phyloP scores from a whole-genome alignment of 2,797 vertebrate genomes.

The Danio aesculapii region DNA sequence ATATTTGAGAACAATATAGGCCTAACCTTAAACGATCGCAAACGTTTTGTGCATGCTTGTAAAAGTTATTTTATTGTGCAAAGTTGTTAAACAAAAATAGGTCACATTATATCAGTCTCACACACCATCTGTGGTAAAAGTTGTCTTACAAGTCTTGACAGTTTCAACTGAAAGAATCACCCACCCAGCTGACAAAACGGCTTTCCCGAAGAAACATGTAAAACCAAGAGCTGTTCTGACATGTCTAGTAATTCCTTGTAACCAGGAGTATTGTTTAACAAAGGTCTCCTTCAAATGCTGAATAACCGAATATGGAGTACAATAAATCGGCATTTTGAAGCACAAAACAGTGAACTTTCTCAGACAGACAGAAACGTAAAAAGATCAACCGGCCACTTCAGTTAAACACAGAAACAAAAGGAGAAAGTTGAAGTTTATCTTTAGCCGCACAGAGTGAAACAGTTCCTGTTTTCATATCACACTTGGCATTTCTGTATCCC shows the following conservation, averaged over 20 bases:
- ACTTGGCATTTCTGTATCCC: constrained; percentile 23
- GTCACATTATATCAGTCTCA: not conserved
- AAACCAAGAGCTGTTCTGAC: constrained; percentile 37
- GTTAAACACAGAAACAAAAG: not conserved
- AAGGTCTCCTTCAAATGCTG: not conserved
- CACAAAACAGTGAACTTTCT: constrained; percentile 4
- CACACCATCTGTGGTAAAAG: not conserved
- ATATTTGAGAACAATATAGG: too few relatives aligned
- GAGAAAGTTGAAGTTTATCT: constrained; percentile 22
- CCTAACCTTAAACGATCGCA: too few relatives aligned
- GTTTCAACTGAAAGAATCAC: constrained; percentile 12
- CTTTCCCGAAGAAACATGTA: constrained; percentile 11
- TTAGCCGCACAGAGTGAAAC: constrained; percentile 10
- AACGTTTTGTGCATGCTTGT: not conserved
- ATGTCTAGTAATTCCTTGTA: constrained; percentile 23
- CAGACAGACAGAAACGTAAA: constrained; percentile 40
- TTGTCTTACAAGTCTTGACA: constrained; percentile 14
- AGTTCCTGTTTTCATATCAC: constrained; percentile 36
- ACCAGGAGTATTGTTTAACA: not conserved
- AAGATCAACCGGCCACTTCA: not conserved
- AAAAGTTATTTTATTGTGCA: not conserved
- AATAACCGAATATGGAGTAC: not conserved
- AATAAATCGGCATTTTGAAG: not conserved
- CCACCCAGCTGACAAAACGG: not conserved
- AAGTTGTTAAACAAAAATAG: not conserved